Evolutionary conservation across 2,797 vertebrate species (phyloP).

Genomic region (Sparus aurata): DNA sequence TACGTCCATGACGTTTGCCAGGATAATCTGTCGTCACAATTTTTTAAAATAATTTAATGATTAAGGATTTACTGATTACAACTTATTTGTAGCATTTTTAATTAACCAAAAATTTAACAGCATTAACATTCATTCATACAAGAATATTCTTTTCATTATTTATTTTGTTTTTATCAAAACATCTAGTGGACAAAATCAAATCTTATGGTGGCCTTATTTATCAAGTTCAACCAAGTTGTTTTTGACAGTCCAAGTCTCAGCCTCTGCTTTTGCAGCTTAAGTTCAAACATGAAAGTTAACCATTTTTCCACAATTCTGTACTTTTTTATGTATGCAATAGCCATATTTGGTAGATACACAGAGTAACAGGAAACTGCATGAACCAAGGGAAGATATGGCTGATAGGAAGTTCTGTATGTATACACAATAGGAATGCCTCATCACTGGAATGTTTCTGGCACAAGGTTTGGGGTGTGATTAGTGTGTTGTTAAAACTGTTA

Average conservation of each 20-base stretch:
- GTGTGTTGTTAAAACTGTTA: slow-evolving; percentile 3
- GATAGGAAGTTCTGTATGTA: not conserved
- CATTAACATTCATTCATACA: no score
- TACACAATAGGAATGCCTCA: not conserved
- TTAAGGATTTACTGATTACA: no score
- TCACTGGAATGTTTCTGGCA: not conserved
- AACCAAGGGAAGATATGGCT: not conserved
- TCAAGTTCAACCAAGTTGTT: not conserved
- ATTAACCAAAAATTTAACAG: no score
- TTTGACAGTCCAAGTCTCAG: not conserved
- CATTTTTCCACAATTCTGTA: not conserved
- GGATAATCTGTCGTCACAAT: no score
- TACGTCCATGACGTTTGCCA: no score
- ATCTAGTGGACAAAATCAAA: no score
- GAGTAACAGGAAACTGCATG: not conserved
- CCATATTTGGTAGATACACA: no score
- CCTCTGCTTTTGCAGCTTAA: not conserved
- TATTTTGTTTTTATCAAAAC: no score
- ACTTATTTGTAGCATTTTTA: no score
- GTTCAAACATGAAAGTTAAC: not conserved
- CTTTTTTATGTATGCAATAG: not conserved
- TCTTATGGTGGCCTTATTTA: no score
- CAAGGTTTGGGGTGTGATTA: not conserved
- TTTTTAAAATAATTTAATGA: no score
- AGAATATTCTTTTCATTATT: no score